These are phyloP conservation scores for mouse (Mus musculus) DNA, from an alignment of 2,113 vertebrate genomes.

Conservation along the genomic window DNA sequence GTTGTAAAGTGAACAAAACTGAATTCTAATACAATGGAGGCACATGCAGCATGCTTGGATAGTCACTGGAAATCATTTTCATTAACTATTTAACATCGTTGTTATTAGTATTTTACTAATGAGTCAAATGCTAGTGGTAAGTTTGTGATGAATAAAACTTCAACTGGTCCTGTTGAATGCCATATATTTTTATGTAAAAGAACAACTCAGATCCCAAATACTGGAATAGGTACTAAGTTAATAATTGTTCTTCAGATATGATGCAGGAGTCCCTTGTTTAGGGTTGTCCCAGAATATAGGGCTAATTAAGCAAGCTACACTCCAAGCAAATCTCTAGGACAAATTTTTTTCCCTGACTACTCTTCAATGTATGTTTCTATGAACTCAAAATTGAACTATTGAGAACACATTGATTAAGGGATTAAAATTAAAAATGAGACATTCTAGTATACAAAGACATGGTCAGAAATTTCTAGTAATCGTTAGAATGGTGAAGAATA, in stretches of 20 bases:
- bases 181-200: conserved; percentile 2
- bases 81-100: background rate
- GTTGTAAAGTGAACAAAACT: background rate
- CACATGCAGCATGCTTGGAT: background rate
- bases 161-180: background rate
- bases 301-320: background rate
- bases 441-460: background rate
- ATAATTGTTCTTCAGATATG: background rate
- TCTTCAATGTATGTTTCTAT: background rate
- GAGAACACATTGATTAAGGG: background rate
- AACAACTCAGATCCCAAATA: background rate
- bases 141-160: conserved; percentile 43
- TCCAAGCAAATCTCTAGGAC: background rate
- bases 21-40: background rate
- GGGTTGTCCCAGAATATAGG: background rate
- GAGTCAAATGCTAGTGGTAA: background rate
- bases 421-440: background rate
- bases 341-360: background rate
- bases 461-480: background rate
- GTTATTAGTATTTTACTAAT: conserved; percentile 15
- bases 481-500: background rate
- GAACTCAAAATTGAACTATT: background rate
- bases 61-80: background rate
- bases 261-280: background rate
- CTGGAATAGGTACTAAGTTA: background rate